These are phyloP conservation scores for Syngnathus scovelli DNA, from an alignment of 2,113 vertebrate genomes.

Conservation along the genomic window DNA sequence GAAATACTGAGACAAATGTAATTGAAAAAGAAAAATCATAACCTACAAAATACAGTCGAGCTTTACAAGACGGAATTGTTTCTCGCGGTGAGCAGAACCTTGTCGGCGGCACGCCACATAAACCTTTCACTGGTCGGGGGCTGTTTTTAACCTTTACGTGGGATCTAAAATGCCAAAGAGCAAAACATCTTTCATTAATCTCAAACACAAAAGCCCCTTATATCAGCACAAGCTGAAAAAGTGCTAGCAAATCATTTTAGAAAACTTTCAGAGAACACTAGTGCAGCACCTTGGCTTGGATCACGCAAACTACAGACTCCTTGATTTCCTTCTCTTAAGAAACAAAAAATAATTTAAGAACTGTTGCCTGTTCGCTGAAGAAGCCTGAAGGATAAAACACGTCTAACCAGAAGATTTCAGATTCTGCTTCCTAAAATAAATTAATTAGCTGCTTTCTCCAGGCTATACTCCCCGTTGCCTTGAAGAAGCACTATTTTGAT, in stretches of 20 bases:
- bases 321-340: conserved; percentile 27
- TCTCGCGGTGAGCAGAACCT: conserved; percentile 31
- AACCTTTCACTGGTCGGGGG: conserved; percentile 54
- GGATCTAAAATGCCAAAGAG: conserved; percentile 58
- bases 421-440: conserved; percentile 71
- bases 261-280: conserved; percentile 38
- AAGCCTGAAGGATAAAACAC: conserved; percentile 67
- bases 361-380: conserved; percentile 54
- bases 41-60: background rate
- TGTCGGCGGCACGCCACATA: conserved; percentile 30
- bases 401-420: conserved; percentile 65
- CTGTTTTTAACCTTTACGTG: conserved; percentile 59
- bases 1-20: conserved; percentile 6
- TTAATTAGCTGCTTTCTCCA: conserved; percentile 64
- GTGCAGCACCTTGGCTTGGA: background rate
- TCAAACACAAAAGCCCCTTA: conserved; percentile 54
- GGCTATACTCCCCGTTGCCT: conserved; percentile 62
- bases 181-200: conserved; percentile 68
- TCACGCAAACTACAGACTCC: conserved; percentile 23
- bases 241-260: conserved; percentile 41
- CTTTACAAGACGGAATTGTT: conserved; percentile 31
- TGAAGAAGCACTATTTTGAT: conserved; percentile 59
- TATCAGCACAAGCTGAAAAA: conserved; percentile 62
- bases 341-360: background rate
- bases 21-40: conserved; percentile 3